Evolutionary conservation across 2,888 invertebrate genomes (phyloP).

Genomic region (Cosmia pyralina): DNA sequence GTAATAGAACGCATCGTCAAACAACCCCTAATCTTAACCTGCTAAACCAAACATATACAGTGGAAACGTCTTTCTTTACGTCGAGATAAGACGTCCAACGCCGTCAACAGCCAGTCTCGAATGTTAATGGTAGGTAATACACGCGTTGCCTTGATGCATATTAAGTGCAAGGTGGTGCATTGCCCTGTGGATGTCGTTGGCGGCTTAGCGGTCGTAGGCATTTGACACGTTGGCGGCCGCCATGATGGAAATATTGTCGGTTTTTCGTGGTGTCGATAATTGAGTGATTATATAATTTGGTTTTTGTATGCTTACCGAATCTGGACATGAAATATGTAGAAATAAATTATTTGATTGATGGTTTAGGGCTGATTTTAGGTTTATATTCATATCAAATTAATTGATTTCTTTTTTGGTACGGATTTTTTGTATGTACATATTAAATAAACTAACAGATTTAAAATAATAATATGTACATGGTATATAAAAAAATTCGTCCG

Average conservation of each 20-base stretch:
- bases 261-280: slow-evolving; percentile 28
- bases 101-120: slow-evolving; percentile 47
- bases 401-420: neutral
- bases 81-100: slow-evolving; percentile 48
- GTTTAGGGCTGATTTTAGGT: neutral
- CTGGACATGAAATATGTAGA: too few relatives aligned
- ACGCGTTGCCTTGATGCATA: slow-evolving; percentile 80
- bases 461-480: too few relatives aligned
- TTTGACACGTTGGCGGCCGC: slow-evolving; percentile 46
- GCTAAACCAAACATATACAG: slow-evolving; percentile 21
- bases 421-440: too few relatives aligned
- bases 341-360: neutral
- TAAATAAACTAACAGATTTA: too few relatives aligned
- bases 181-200: slow-evolving; percentile 81
- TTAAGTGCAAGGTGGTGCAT: slow-evolving; percentile 88
- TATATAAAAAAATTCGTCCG: too few relatives aligned
- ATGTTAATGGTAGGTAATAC: slow-evolving; percentile 67
- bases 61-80: slow-evolving; percentile 45
- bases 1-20: slow-evolving; percentile 5
- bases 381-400: neutral
- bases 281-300: slow-evolving; percentile 1
- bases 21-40: slow-evolving; percentile 5
- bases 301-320: neutral
- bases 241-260: slow-evolving; percentile 41
- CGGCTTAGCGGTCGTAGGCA: slow-evolving; percentile 64